Percentiles rank a stretch among this genome's conserved stretches.
phyloP scores from a whole-genome alignment of 2,888 invertebrate genomes.

The Cactoblastis cactorum region DNA sequence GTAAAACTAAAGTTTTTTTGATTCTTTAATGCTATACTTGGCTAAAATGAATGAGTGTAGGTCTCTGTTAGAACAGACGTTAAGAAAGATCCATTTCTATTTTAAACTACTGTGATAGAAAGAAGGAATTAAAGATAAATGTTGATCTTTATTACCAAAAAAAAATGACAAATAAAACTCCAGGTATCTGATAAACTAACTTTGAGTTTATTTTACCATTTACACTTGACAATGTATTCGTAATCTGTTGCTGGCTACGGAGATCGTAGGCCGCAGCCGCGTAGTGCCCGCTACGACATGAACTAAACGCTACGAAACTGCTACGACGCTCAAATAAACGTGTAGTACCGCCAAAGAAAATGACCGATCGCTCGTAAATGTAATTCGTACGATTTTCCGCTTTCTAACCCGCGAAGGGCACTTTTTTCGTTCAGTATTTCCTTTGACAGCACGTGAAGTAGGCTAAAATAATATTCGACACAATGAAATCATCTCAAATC shows the following conservation, averaged over 20 bases:
- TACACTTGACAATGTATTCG: conserved; percentile 81
- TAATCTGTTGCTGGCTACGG: conserved; percentile 77
- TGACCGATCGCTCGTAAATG: conserved; percentile 12
- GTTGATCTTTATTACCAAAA: not conserved
- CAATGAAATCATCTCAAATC: conserved; percentile 39
- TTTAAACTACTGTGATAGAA: not conserved
- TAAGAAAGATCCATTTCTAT: no score
- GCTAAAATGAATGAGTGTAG: not conserved
- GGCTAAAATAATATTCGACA: conserved; percentile 22
- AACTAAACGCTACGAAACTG: conserved; percentile 52
- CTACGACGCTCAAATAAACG: conserved; percentile 15
- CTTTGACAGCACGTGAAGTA: conserved; percentile 15
- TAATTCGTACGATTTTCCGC: conserved; percentile 8
- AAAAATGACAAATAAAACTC: conserved; percentile 60
- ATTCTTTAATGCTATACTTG: no score
- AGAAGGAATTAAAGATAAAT: not conserved
- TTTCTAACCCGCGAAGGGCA: conserved; percentile 6
- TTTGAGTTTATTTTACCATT: conserved; percentile 82
- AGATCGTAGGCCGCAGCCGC: conserved; percentile 68
- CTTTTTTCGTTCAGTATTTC: conserved; percentile 15
- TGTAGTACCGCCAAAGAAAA: conserved; percentile 5
- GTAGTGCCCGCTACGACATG: conserved; percentile 60
- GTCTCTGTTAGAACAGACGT: no score
- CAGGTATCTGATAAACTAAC: conserved; percentile 79
- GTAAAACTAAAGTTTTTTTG: no score